Conservation (phyloP, 2,113 vertebrate genomes). For the Meriones unguiculatus region DNA sequence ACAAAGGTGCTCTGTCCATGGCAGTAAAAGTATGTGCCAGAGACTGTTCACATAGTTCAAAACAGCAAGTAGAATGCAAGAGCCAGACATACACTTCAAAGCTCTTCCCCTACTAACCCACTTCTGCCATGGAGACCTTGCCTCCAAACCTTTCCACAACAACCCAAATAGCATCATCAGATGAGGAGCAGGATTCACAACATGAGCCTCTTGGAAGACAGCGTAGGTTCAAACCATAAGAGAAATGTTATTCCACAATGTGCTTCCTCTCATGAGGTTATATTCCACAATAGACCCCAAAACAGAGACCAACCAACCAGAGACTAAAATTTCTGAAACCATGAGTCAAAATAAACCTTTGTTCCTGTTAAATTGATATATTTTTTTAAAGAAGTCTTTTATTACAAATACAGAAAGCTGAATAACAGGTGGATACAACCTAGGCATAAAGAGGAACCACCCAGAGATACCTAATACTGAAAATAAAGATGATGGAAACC, state of each 20-base stretch:
- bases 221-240: background rate
- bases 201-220: background rate
- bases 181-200: background rate
- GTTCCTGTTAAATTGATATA: background rate
- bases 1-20: background rate
- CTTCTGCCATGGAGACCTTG: background rate
- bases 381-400: background rate
- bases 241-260: background rate
- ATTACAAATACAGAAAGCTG: background rate
- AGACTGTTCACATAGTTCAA: background rate
- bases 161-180: background rate
- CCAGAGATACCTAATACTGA: background rate
- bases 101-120: background rate
- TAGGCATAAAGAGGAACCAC: too few species aligned
- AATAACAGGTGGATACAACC: background rate
- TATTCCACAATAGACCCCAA: background rate
- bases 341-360: background rate
- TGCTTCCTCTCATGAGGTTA: background rate
- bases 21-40: background rate
- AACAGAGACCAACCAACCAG: background rate
- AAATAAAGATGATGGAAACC: background rate
- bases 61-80: background rate
- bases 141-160: background rate
- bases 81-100: background rate
- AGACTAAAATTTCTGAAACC: background rate